Evolutionary conservation across 2,113 vertebrate species (phyloP).

Genomic region (Hystrix cristata): DNA sequence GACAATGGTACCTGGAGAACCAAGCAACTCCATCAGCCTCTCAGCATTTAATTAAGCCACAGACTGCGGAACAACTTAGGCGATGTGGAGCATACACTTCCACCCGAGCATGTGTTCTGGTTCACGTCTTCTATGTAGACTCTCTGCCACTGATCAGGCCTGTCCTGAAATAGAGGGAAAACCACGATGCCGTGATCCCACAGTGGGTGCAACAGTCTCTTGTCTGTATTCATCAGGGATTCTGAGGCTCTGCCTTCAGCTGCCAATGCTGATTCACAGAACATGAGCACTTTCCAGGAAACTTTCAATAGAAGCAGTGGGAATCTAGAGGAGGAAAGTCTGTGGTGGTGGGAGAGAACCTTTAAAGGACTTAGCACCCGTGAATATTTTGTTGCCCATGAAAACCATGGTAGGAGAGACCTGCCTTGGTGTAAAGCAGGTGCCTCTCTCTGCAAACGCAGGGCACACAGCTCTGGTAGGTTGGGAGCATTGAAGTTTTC

Average conservation of each 20-base stretch:
- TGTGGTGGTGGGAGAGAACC: neutral
- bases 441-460: neutral
- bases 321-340: neutral
- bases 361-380: neutral
- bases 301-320: neutral
- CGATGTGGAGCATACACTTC: slow-evolving; percentile 57
- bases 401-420: neutral
- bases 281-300: slow-evolving; percentile 34
- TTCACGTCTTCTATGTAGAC: neutral
- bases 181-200: neutral
- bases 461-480: neutral
- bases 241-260: neutral
- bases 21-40: slow-evolving; percentile 64
- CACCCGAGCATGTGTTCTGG: neutral
- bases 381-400: neutral
- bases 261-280: neutral
- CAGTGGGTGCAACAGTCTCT: neutral
- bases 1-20: slow-evolving; percentile 76
- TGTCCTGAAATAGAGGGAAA: neutral
- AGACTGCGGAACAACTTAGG: slow-evolving; percentile 40
- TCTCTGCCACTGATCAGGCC: neutral
- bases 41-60: slow-evolving; percentile 71
- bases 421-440: neutral
- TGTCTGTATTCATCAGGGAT: neutral
- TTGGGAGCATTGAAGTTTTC: neutral